phyloP scores from a whole-genome alignment of 1,140 invertebrate species.

The Caerostris darwini region DNA sequence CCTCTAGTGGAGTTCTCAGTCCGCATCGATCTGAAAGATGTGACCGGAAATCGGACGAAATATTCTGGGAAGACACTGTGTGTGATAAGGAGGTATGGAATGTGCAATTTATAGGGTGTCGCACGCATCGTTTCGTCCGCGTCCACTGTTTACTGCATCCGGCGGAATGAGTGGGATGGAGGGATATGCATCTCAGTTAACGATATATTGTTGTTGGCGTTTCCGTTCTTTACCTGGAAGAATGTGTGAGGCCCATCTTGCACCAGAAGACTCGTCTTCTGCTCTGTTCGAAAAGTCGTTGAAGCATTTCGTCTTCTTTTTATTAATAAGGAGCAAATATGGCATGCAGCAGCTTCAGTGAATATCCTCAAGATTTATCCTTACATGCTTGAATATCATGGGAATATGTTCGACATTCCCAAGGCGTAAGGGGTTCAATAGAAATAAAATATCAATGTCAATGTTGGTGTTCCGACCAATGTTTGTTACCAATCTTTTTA shows the following conservation, averaged over 20 bases:
- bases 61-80: conserved; percentile 24
- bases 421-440: too few species aligned
- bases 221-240: conserved; percentile 37
- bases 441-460: too few species aligned
- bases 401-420: too few species aligned
- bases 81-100: conserved; percentile 10
- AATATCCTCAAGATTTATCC: too few species aligned
- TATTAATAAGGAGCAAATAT: too few species aligned
- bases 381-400: too few species aligned
- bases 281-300: too few species aligned
- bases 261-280: not conserved
- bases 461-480: too few species aligned
- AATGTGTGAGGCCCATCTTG: not conserved
- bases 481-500: too few species aligned
- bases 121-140: conserved; percentile 38
- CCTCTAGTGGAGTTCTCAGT: not conserved
- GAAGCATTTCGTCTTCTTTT: too few species aligned
- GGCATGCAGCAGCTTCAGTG: too few species aligned
- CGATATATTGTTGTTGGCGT: conserved; percentile 54
- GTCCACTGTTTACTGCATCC: not conserved
- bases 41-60: conserved; percentile 38
- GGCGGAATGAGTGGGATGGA: not conserved
- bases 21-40: not conserved
- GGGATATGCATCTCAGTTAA: conserved; percentile 36
- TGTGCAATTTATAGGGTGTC: conserved; percentile 41